phyloP scores from a whole-genome alignment of 2,888 invertebrate species.

The Oxyscelio sp. region DNA sequence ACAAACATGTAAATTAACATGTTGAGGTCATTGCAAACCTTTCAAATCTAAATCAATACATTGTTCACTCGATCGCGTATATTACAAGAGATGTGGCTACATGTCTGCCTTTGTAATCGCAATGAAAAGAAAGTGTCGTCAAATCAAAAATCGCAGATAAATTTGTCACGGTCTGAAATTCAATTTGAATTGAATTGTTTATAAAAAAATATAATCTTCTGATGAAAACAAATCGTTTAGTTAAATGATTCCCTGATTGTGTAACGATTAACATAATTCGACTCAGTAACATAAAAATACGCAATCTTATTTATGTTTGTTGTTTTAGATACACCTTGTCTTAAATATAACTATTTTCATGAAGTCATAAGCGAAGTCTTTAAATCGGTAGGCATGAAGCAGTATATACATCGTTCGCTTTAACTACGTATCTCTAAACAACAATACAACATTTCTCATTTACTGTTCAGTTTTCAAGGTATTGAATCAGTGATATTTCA shows the following conservation, averaged over 20 bases:
- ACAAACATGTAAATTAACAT: conserved; percentile 46
- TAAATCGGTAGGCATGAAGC: conserved; percentile 45
- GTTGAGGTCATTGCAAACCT: conserved; percentile 10
- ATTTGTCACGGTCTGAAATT: background rate
- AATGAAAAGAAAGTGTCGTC: background rate
- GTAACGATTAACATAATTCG: conserved; percentile 11
- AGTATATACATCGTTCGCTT: conserved; percentile 53
- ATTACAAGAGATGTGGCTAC: conserved; percentile 27
- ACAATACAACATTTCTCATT: conserved; percentile 37
- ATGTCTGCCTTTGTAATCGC: conserved; percentile 5
- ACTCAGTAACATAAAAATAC: conserved; percentile 28
- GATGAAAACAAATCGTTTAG: background rate
- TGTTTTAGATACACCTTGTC: conserved; percentile 17
- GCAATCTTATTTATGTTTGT: conserved; percentile 4
- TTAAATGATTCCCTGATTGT: background rate
- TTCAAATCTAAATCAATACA: conserved; percentile 19
- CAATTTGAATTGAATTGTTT: background rate
- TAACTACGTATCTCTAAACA: conserved; percentile 47
- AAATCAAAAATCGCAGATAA: conserved; percentile 15
- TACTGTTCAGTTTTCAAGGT: conserved; percentile 36
- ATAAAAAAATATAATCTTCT: background rate
- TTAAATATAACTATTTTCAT: conserved; percentile 22
- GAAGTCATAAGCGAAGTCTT: conserved; percentile 57
- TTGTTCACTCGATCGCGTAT: conserved; percentile 29
- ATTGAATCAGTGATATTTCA: conserved; percentile 21